phyloP scores from a whole-genome alignment of 2,888 invertebrate genomes.

The Hydrotaea cyrtoneurina region DNA sequence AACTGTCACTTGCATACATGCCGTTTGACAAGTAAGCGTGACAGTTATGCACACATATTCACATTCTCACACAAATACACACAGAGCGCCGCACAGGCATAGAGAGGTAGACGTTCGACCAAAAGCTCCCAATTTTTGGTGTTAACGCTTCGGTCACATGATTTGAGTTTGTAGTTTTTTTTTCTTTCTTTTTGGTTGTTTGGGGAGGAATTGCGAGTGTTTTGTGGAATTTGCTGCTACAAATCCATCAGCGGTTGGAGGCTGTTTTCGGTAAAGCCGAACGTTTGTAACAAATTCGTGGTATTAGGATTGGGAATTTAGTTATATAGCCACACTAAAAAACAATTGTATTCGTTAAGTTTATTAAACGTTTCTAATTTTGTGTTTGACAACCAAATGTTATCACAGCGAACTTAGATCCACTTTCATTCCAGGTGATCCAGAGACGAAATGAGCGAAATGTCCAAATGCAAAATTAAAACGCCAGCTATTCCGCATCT shows the following conservation, averaged over 20 bases:
- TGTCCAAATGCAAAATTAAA: no score
- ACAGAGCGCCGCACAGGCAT: background rate
- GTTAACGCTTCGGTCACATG: conserved; percentile 22
- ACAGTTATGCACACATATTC: conserved; percentile 67
- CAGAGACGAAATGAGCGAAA: no score
- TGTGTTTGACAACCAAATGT: no score
- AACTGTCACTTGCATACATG: conserved; percentile 68
- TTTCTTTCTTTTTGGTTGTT: background rate
- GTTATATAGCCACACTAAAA: no score
- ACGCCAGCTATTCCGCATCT: no score
- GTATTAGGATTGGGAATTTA: no score
- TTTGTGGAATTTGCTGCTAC: conserved; percentile 12
- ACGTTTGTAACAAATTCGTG: background rate
- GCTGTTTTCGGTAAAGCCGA: background rate
- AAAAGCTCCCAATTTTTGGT: conserved; percentile 42
- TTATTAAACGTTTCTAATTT: no score
- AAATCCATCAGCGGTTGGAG: background rate
- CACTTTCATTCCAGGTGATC: no score
- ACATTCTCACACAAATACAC: conserved; percentile 20
- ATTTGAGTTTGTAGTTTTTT: conserved; percentile 30
- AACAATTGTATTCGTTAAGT: no score
- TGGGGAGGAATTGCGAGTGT: conserved; percentile 8
- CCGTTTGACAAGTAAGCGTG: conserved; percentile 69
- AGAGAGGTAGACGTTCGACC: conserved; percentile 31
- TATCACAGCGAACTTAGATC: no score